These are phyloP conservation scores for Leucophenga montana DNA, from an alignment of 2,888 invertebrate genomes.

Conservation along the genomic window DNA sequence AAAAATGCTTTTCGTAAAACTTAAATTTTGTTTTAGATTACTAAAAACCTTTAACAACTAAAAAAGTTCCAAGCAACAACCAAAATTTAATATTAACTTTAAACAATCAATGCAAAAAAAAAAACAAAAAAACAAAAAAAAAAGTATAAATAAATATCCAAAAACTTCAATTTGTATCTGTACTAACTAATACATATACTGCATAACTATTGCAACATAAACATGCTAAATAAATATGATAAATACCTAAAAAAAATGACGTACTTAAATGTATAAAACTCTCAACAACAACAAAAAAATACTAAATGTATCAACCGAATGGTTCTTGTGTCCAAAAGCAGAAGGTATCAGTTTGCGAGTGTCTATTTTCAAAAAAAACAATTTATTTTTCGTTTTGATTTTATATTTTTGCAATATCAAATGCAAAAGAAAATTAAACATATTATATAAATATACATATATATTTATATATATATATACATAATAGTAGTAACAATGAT, in stretches of 20 bases:
- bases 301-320: background rate
- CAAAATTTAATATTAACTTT: background rate
- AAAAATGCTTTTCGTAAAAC: background rate
- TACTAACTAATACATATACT: constrained; percentile 11
- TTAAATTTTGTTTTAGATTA: too few species aligned
- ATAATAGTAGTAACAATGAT: constrained; percentile 29
- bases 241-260: constrained; percentile 49
- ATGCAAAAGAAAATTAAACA: constrained; percentile 38
- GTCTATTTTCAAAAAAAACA: background rate
- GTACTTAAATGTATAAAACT: constrained; percentile 47
- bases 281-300: background rate
- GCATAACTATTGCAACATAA: constrained; percentile 1
- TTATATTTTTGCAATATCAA: constrained; percentile 2
- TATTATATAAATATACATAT: constrained; percentile 42
- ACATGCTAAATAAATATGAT: constrained; percentile 2
- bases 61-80: background rate
- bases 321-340: constrained; percentile 12
- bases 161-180: constrained; percentile 41
- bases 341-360: background rate
- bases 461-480: constrained; percentile 34
- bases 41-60: too few species aligned
- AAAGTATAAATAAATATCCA: too few species aligned
- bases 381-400: background rate
- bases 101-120: constrained; percentile 2
- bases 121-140: constrained; percentile 13